Evolutionary conservation across 2,888 invertebrate species (phyloP).

Genomic region (Ennomos fuscantarius): DNA sequence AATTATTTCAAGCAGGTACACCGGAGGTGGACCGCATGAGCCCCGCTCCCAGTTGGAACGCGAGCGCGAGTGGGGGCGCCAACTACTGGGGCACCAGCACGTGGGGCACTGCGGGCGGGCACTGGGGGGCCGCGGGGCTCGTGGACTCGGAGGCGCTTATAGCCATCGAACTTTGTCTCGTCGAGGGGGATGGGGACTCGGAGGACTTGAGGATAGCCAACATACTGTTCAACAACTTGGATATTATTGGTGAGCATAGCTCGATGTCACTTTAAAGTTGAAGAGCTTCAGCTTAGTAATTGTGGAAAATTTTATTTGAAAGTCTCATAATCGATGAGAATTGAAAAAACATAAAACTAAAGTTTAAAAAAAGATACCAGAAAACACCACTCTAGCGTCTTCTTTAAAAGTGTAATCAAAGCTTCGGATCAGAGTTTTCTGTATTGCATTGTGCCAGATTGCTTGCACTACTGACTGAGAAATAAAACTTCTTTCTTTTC

Average conservation of each 20-base stretch:
- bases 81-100: constrained; percentile 84
- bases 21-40: constrained; percentile 54
- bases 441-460: no score
- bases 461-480: no score
- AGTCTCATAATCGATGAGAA: no score
- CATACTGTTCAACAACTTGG: constrained; percentile 96
- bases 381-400: no score
- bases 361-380: no score
- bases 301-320: no score
- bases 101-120: constrained; percentile 88
- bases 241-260: constrained; percentile 93
- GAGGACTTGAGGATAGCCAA: constrained; percentile 90
- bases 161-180: constrained; percentile 83
- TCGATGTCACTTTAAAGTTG: background rate
- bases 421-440: no score
- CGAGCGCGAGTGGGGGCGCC: constrained; percentile 42
- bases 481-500: no score
- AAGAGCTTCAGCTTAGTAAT: no score
- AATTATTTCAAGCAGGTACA: constrained; percentile 29
- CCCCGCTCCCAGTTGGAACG: constrained; percentile 55
- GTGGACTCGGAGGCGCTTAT: constrained; percentile 93
- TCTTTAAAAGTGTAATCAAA: constrained; percentile 28
- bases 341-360: no score
- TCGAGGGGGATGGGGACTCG: constrained; percentile 75
- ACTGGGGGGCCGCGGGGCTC: constrained; percentile 90